Percentiles rank a stretch among this genome's conserved stretches.
Evolutionary conservation across 2,113 vertebrate genomes (phyloP).

Genomic region (Calyptomena viridis): DNA sequence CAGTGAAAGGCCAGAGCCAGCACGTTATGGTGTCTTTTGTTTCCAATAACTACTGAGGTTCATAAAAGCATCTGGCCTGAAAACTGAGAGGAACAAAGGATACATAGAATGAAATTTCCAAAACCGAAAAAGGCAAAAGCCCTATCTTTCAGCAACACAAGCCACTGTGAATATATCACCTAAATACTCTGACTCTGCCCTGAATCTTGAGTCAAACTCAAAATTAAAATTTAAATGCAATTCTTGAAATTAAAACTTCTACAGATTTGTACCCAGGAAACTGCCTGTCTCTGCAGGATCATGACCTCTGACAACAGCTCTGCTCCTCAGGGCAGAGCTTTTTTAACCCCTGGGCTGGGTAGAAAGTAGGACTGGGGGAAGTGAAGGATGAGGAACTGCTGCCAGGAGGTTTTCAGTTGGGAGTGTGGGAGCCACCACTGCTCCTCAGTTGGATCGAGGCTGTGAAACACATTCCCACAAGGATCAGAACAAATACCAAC

Average conservation of each 20-base stretch:
- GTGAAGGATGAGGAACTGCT: accelerated
- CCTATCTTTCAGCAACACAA: background rate
- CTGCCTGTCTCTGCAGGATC: background rate
- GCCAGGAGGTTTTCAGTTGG: background rate
- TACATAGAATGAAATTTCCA: background rate
- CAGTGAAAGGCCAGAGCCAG: background rate
- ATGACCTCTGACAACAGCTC: background rate
- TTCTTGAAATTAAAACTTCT: background rate
- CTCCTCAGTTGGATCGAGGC: background rate
- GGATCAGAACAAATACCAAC: background rate
- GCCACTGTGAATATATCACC: background rate
- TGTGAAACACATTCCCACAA: background rate
- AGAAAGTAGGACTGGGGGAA: background rate
- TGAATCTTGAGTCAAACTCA: background rate
- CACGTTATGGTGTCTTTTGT: background rate
- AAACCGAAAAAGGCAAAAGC: background rate
- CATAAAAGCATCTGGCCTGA: background rate
- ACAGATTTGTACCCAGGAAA: background rate
- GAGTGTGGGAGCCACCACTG: background rate
- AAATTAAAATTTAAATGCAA: background rate
- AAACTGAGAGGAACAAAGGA: background rate
- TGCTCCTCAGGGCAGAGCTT: background rate
- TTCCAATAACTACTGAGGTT: background rate
- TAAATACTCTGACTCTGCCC: background rate
- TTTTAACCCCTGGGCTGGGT: background rate